phyloP scores from a whole-genome alignment of 2,113 vertebrate species.

The mouse (Mus musculus) region DNA sequence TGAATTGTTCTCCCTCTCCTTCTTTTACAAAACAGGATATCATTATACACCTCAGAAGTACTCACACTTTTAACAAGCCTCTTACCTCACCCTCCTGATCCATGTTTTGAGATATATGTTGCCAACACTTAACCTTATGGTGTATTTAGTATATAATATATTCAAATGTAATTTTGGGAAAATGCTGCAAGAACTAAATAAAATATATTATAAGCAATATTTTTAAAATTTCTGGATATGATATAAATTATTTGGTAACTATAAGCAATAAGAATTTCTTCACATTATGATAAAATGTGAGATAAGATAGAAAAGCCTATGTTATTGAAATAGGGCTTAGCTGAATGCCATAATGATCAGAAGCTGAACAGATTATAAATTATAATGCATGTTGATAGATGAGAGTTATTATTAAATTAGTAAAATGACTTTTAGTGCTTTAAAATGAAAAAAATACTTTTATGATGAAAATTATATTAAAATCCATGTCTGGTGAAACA shows the following conservation, averaged over 20 bases:
- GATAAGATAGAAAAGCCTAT: not conserved
- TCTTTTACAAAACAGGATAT: not conserved
- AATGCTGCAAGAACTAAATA: not conserved
- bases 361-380: not conserved
- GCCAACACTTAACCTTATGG: not conserved
- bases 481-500: not conserved
- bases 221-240: too few relatives aligned
- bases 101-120: not conserved
- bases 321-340: not conserved
- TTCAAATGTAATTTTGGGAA: not conserved
- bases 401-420: too few relatives aligned
- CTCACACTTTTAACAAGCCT: not conserved
- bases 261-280: not conserved
- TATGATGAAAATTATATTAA: not conserved
- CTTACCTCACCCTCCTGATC: not conserved
- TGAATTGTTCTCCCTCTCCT: not conserved
- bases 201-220: not conserved
- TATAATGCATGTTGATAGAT: not conserved
- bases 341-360: not conserved
- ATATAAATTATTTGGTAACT: not conserved
- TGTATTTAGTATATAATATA: not conserved
- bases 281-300: too few relatives aligned
- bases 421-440: not conserved
- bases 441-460: not conserved
- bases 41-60: too few relatives aligned